Base-by-base conservation (phyloP, 2,797 vertebrate species). In the Pseudochirops cupreus region DNA sequence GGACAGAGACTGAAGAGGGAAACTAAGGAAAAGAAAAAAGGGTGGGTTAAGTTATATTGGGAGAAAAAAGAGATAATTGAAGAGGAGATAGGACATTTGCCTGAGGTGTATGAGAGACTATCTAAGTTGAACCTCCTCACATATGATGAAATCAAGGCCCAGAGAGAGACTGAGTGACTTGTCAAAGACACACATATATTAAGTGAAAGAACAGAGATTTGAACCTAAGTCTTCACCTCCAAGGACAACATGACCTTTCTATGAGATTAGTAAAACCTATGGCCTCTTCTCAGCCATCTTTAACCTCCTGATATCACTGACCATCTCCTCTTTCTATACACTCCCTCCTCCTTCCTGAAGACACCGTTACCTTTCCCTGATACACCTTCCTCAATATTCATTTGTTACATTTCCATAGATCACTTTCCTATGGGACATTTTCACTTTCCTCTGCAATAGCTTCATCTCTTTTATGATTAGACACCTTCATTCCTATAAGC, bases 401-500 rank as follows among this genome's bases (percentile, higher is more conserved):
- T 39, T n/a, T 39, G 14, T 39, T 18, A 24, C 2, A 2, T 46
- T 82, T 29, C n/a, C n/a, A 39, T 24, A 21, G 33, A 74, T 18
- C 62, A 46, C 18, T 46, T 82, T 82, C 39, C 67, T 7, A 46
- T 82, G 21, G 7, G 1, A 26, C 39, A 26, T 21, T 46, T 50
- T 87, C 24, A 46, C 12, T 50, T 87, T 87, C 74, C 21, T 50
- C 10, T 4, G 24, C n/a, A 87, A 87, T 50, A 50, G 21, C 10
- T 87, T 50, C 7, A 46, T 82, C 39, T 74, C 57, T n/a, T n/a
- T 74, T 24, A 24, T 82, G 16, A 46, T 46, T 28, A 24, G 39
- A 54, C 46, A 7, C 1, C 0, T 1, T 82, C 53, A 24, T n/a
- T 7, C n/a, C 59, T 39, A 4, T 0, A 28, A 2, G 5, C 39